Conservation (phyloP, 2,113 vertebrate species). For the Pristiophorus japonicus region DNA sequence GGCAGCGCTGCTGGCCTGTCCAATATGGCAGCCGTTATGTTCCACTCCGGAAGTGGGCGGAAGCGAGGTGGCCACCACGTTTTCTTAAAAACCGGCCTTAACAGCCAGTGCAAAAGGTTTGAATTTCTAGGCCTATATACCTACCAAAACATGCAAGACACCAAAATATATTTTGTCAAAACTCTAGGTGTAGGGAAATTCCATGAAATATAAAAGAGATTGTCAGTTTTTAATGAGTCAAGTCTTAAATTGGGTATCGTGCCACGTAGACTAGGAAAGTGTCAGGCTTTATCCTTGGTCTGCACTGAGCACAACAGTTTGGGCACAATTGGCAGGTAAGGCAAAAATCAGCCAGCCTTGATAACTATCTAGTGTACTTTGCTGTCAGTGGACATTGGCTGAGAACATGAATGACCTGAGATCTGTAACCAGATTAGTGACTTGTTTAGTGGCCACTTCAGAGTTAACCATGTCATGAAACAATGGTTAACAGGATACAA, state of each 20-base stretch:
- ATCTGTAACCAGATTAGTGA: neutral
- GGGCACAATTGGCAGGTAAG: neutral
- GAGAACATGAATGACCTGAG: neutral
- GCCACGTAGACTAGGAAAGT: neutral
- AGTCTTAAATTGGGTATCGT: neutral
- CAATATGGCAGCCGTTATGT: too few relatives aligned
- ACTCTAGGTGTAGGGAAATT: neutral
- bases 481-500: too few relatives aligned
- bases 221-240: neutral
- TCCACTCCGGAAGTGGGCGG: too few relatives aligned
- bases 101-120: too few relatives aligned
- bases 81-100: too few relatives aligned
- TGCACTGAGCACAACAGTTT: neutral
- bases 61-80: too few relatives aligned
- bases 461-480: too few relatives aligned
- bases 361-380: neutral
- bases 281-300: neutral
- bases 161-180: neutral
- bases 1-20: too few relatives aligned
- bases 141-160: neutral
- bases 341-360: neutral
- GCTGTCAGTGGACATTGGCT: neutral
- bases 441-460: too few relatives aligned
- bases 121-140: too few relatives aligned
- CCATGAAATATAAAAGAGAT: neutral